Conservation (phyloP, 2,113 vertebrate genomes). For the Stomatorhinus ivindoensis region DNA sequence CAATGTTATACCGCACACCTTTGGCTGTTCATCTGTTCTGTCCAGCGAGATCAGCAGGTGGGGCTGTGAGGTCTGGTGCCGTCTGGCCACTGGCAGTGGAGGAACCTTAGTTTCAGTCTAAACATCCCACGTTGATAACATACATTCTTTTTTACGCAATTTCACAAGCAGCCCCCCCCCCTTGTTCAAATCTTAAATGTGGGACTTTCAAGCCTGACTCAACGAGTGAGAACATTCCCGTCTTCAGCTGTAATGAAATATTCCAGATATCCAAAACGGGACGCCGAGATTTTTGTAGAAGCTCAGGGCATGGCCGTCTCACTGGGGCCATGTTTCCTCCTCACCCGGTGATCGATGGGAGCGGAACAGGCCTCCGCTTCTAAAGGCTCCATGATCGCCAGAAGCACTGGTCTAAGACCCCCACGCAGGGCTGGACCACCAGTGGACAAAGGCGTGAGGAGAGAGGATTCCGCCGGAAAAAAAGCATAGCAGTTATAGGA, state of each 20-base stretch:
- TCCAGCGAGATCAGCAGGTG: neutral
- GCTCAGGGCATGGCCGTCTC: neutral
- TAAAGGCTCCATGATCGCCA: conserved; percentile 48
- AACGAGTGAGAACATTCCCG: conserved; percentile 29
- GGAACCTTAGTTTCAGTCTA: neutral
- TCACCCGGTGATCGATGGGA: conserved; percentile 53
- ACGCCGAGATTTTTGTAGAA: conserved; percentile 12
- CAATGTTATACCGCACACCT: neutral
- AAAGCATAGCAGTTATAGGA: neutral
- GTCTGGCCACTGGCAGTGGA: neutral
- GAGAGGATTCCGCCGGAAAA: neutral
- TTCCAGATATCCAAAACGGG: conserved; percentile 23
- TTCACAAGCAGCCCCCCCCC: neutral
- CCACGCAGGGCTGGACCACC: conserved; percentile 47
- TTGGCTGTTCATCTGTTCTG: neutral
- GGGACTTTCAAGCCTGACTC: conserved; percentile 3
- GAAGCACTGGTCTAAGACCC: conserved; percentile 53
- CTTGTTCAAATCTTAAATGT: conserved; percentile 15
- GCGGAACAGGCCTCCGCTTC: conserved; percentile 48
- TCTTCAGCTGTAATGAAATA: conserved; percentile 24
- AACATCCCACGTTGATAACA: conserved; percentile 3
- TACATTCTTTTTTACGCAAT: neutral
- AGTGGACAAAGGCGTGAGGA: conserved; percentile 48
- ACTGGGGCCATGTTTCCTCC: conserved; percentile 18
- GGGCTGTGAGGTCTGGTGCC: neutral